Evolutionary conservation across 2,888 invertebrate species (phyloP), one percentile per base, ranked within the genome.

Genomic region (Mongoloraphidia duomilia): DNA sequence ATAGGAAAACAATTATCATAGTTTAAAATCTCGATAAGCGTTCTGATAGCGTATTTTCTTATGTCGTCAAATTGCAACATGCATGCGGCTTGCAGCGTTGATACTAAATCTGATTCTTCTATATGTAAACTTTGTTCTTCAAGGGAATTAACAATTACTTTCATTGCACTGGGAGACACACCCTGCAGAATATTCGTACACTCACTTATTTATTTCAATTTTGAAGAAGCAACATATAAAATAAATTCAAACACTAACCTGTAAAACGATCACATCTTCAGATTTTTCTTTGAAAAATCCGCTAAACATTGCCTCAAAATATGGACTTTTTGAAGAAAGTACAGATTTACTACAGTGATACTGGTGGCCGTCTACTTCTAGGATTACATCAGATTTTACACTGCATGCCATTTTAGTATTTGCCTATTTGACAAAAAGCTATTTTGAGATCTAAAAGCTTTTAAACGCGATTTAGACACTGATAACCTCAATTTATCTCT

Each of bases 261-360:
- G 56, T 47, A 71, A 57, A 53, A 58, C 61, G 26, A 71, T 61
- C 39, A 53, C 55, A 34, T 57, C 57, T 56, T 65, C 58, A 35
- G 59, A 51, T 39, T 61, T 62, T 58, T 71, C 71, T 11, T 60
- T 52, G 54, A 69, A 71, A 53, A 64, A 61, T 2, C 67, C 65
- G 49, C 63, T 63, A 50, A 72, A 68, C 71, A 72, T 71, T 8
- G 64, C 69, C 56, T 62, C 61, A 55, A 72, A 72, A 60, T 71
- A 72, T 51, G 66, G 64, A 55, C 71, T 71, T 51, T 67, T 58
- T 49, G 58, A 48, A 12, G 62, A 59, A 44, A 72, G 57, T 33
- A 58, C 51, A 33, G 55, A 49, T 47, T 63, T 64, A 42, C 59
- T 57, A 53, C 63, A 65, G 12, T 53, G 53, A 49, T 64, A 53